Base-by-base conservation (phyloP, 2,113 vertebrate species). In the Myanophis thanlyinensis region DNA sequence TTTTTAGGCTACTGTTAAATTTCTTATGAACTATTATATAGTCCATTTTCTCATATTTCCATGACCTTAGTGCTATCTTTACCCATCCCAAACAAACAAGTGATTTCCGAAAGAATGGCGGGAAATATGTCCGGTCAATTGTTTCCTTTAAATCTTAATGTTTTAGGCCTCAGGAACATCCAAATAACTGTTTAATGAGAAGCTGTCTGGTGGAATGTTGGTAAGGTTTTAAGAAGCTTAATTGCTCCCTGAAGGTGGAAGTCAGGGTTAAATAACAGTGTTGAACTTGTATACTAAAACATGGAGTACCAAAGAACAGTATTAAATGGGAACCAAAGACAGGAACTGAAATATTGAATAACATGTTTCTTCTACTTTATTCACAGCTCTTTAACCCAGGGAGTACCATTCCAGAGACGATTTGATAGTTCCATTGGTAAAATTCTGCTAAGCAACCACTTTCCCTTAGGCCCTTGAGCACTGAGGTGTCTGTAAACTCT, bases 101-200 rank as follows among this genome's bases (percentile, higher is more conserved):
- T 95, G 95, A 96, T 96, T 95, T 96, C 89, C 87, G 93, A 92
- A 80, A 91, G 96, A 97, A 94, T 46, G 13, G 46, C 12, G 2
- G 20, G 47, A 86, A 93, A 95, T 95, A 93, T 95, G 86, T 59
- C 35, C 0, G 0, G 88, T 87, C 92, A 95, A 6, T 96, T 94
- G 94, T 97, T 96, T 90, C 86, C 93, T 96, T 96, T 97, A 95
- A 88, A 94, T 87, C 93, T 95, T 96, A 95, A 93, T 95, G 95
- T 93, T 97, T 96, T 95, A 92, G 94, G 95, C 94, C 95, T 93
- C 59, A 22, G 95, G 93, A 97, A 95, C 93, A 95, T 94, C 94
- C 96, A 95, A 96, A 92, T 93, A 97, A 94, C 94, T 94, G 13
- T 92, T 96, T 95, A 97, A 97, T 93, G 96, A 97, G 95, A 95